A percentile compares a stretch with the other conserved stretches of the same genome.
phyloP scores from a whole-genome alignment of 37 sponge, comb jelly and placozoan species.

The Oscarella lobularis region DNA sequence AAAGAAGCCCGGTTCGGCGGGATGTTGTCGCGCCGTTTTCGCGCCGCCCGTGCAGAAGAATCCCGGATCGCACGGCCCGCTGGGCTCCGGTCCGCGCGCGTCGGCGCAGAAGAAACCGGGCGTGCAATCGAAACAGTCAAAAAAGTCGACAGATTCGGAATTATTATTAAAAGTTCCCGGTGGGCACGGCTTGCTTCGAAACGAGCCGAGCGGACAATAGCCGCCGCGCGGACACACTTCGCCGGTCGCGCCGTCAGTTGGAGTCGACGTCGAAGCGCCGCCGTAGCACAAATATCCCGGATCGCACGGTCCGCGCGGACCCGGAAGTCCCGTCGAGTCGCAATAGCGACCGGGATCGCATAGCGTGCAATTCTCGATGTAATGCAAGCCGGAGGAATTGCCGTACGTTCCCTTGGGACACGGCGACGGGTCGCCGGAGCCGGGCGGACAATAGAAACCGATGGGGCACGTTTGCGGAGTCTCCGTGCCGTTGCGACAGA shows the following conservation, averaged over 20 bases:
- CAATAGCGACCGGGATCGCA: background rate
- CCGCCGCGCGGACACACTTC: conserved; percentile 20
- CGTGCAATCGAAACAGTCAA: conserved; percentile 7
- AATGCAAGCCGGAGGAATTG: background rate
- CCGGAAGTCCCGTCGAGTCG: background rate
- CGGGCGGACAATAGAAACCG: conserved; percentile 19
- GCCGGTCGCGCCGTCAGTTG: conserved; percentile 12
- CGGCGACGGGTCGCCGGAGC: conserved; percentile 1
- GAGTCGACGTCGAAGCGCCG: conserved; percentile 15
- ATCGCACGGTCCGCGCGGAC: conserved; percentile 4
- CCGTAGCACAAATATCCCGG: conserved; percentile 6
- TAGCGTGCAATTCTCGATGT: background rate
- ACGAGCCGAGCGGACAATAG: conserved; percentile 15
- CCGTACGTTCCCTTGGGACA: conserved; percentile 23
- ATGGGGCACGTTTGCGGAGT: background rate
- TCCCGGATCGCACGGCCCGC: conserved; percentile 20
- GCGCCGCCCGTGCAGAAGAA: conserved; percentile 22
- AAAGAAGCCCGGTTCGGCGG: conserved; percentile 9
- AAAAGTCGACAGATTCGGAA: conserved; percentile 8
- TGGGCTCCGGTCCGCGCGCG: conserved; percentile 17
- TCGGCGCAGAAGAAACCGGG: conserved; percentile 20
- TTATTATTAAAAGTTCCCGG: conserved; percentile 15
- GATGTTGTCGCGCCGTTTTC: background rate
- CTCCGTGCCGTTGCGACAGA: conserved; percentile 6
- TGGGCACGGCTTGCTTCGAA: conserved; percentile 8